These are phyloP conservation scores for Drosophila persimilis DNA, from an alignment of 1,140 invertebrate genomes.

Conservation along the genomic window DNA sequence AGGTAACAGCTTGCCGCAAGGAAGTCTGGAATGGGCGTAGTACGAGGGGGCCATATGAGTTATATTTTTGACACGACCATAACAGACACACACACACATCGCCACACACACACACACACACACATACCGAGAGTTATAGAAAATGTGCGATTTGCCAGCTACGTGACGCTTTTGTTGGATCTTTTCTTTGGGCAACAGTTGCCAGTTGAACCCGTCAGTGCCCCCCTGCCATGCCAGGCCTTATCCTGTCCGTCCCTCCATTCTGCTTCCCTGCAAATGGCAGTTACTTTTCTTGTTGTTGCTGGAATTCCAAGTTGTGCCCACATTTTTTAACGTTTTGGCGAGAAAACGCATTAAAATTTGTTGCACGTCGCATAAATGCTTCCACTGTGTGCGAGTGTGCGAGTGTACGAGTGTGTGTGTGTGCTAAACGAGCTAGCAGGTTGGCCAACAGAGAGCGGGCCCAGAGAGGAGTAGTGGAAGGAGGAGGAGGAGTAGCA, in stretches of 20 bases:
- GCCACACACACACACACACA: slow-evolving; percentile 4
- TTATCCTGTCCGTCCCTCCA: slow-evolving; percentile 9
- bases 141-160: slow-evolving; percentile 78
- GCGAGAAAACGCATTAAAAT: slow-evolving; percentile 80
- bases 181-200: slow-evolving; percentile 71
- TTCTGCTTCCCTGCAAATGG: slow-evolving; percentile 57
- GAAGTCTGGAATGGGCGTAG: slow-evolving; percentile 9
- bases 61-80: slow-evolving; percentile 57
- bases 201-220: slow-evolving; percentile 57
- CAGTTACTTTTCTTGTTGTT: slow-evolving; percentile 60
- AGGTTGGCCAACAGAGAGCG: too few relatives aligned
- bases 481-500: not conserved
- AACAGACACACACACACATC: slow-evolving; percentile 24
- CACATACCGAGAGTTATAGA: slow-evolving; percentile 47
- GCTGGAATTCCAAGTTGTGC: slow-evolving; percentile 74
- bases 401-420: slow-evolving; percentile 18
- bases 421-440: slow-evolving; percentile 38
- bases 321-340: slow-evolving; percentile 81
- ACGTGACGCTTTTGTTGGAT: slow-evolving; percentile 77
- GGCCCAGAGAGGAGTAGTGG: not conserved
- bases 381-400: slow-evolving; percentile 47
- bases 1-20: slow-evolving; percentile 43
- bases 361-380: slow-evolving; percentile 81
- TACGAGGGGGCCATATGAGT: slow-evolving; percentile 42
- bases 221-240: not conserved